Conservation (phyloP, 2,113 vertebrate species). For the Amblyopsis rosae region DNA sequence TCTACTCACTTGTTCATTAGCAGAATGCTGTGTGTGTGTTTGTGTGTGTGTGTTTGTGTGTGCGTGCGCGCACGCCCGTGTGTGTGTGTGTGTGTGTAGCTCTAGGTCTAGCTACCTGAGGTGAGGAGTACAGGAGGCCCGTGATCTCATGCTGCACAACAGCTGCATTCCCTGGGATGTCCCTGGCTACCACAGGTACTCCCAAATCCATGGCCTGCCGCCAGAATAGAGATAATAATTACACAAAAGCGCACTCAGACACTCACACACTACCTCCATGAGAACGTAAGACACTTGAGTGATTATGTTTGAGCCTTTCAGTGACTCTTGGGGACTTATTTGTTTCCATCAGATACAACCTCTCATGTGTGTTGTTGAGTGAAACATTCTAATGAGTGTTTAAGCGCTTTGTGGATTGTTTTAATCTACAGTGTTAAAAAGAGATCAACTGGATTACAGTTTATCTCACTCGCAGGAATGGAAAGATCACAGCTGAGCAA, state of each 20-base stretch:
- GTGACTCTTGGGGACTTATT: slow-evolving; percentile 32
- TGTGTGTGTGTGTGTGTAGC: neutral
- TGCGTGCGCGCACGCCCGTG: no score
- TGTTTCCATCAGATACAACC: slow-evolving; percentile 42
- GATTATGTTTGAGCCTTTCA: slow-evolving; percentile 9
- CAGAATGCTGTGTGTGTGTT: neutral
- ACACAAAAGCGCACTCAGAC: neutral
- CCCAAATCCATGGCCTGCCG: slow-evolving; percentile 90
- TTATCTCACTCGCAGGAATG: slow-evolving; percentile 48
- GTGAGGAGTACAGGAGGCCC: slow-evolving; percentile 85
- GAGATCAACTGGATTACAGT: slow-evolving; percentile 71
- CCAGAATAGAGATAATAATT: slow-evolving; percentile 16
- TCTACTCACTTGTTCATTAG: slow-evolving; percentile 6
- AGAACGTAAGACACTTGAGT: neutral
- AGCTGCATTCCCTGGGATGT: slow-evolving; percentile 89
- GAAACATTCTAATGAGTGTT: slow-evolving; percentile 61
- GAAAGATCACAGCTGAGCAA: slow-evolving; percentile 43
- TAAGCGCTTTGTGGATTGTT: slow-evolving; percentile 65
- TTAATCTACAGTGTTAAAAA: slow-evolving; percentile 64
- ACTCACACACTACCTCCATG: neutral
- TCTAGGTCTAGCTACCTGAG: slow-evolving; percentile 77
- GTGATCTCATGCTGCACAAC: slow-evolving; percentile 83
- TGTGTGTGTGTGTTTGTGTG: no score
- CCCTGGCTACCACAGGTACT: slow-evolving; percentile 85
- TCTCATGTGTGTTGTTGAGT: slow-evolving; percentile 47